Conservation (phyloP, 2,888 invertebrate species). For the Lampropteryx suffumata region DNA sequence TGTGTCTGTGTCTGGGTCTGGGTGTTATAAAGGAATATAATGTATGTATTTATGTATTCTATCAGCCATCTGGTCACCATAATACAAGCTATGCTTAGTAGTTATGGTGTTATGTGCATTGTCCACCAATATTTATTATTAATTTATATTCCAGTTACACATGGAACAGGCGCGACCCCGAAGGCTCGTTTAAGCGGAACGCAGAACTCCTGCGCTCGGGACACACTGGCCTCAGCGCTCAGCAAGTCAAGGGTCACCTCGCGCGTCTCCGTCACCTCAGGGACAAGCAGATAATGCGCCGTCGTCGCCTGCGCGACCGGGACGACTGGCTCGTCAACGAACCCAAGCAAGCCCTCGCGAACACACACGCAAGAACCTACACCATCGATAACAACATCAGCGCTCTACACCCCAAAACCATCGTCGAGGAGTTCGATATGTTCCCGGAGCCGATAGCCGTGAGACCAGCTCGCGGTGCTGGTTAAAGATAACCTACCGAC, state of each 20-base stretch:
- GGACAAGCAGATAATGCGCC: slow-evolving; percentile 69
- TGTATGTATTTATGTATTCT: too few relatives aligned
- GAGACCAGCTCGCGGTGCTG: slow-evolving; percentile 45
- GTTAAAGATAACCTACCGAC: slow-evolving; percentile 11
- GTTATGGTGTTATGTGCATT: too few relatives aligned
- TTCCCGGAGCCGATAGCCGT: slow-evolving; percentile 50
- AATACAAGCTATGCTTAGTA: too few relatives aligned
- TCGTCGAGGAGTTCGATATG: slow-evolving; percentile 81
- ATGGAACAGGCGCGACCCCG: slow-evolving; percentile 75
- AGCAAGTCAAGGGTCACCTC: slow-evolving; percentile 66
- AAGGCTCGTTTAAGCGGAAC: slow-evolving; percentile 71
- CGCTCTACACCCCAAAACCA: slow-evolving; percentile 82
- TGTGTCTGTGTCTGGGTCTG: too few relatives aligned
- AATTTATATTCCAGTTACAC: slow-evolving; percentile 58
- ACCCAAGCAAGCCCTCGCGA: slow-evolving; percentile 59
- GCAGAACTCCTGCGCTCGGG: slow-evolving; percentile 69
- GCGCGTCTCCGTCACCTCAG: slow-evolving; percentile 66
- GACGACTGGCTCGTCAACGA: slow-evolving; percentile 70
- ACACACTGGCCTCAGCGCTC: slow-evolving; percentile 65
- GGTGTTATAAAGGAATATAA: too few relatives aligned
- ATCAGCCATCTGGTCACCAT: too few relatives aligned
- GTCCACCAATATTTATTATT: too few relatives aligned
- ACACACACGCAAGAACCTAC: slow-evolving; percentile 80
- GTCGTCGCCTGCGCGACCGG: slow-evolving; percentile 50
- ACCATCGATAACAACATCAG: slow-evolving; percentile 78